phyloP scores from a whole-genome alignment of 1,140 invertebrate genomes.

The Tetragnatha versicolor region DNA sequence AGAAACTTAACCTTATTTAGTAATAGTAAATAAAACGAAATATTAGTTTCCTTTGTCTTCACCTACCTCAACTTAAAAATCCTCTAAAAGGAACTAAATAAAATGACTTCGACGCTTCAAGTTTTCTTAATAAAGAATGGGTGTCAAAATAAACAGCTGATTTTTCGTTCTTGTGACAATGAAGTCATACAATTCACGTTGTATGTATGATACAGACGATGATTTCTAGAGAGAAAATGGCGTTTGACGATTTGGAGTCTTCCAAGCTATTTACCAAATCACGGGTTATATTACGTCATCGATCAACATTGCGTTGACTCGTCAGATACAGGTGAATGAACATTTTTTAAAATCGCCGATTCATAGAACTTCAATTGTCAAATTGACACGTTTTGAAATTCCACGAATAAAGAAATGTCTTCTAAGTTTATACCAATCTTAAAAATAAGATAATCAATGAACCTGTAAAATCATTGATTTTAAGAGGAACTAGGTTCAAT shows the following conservation, averaged over 20 bases:
- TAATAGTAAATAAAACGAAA: too few relatives aligned
- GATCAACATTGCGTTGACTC: conserved; percentile 32
- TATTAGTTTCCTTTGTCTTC: background rate
- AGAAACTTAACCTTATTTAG: too few relatives aligned
- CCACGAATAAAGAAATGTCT: too few relatives aligned
- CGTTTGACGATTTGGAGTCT: background rate
- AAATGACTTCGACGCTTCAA: background rate
- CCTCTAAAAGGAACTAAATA: background rate
- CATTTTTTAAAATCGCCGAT: too few relatives aligned
- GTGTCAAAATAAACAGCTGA: conserved; percentile 24
- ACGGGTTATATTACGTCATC: conserved; percentile 38
- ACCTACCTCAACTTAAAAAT: background rate
- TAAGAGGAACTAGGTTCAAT: too few relatives aligned
- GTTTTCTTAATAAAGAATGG: background rate
- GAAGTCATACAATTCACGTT: conserved; percentile 13
- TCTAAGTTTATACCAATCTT: too few relatives aligned
- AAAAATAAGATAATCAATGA: too few relatives aligned
- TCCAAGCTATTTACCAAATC: conserved; percentile 20
- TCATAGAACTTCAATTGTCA: too few relatives aligned
- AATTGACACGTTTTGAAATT: too few relatives aligned
- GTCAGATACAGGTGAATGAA: too few relatives aligned
- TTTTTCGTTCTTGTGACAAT: background rate
- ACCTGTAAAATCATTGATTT: too few relatives aligned
- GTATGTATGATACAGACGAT: background rate
- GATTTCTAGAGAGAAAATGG: conserved; percentile 12